phyloP scores from a whole-genome alignment of 2,113 vertebrate genomes.

The Mustela nigripes region DNA sequence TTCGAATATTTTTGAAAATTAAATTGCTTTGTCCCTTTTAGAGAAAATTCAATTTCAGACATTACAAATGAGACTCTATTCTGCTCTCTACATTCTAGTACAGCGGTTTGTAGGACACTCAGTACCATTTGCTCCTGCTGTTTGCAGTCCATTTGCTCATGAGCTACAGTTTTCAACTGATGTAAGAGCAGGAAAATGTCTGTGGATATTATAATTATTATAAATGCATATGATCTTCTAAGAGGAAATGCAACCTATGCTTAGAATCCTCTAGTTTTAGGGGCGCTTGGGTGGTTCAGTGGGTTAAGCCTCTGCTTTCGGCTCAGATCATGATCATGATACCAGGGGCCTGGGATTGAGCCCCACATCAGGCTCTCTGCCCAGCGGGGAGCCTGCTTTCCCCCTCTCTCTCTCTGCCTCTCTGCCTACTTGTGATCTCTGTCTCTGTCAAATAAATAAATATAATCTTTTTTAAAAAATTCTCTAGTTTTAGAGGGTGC shows the following conservation, averaged over 20 bases:
- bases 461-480: no score
- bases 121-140: background rate
- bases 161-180: background rate
- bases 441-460: no score
- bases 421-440: no score
- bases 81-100: background rate
- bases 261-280: background rate
- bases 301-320: no score
- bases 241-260: background rate
- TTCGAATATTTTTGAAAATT: background rate
- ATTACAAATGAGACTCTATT: background rate
- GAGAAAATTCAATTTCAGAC: background rate
- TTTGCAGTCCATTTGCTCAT: background rate
- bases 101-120: background rate
- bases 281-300: no score
- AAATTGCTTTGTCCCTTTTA: slow-evolving; percentile 53
- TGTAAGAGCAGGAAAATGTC: background rate
- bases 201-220: background rate
- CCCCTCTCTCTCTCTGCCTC: no score
- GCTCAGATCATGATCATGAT: no score
- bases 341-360: no score
- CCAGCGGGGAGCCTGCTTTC: no score
- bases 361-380: no score
- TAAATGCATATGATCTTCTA: background rate
- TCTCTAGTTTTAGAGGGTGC: background rate